phyloP scores from a whole-genome alignment of 92 coral and sea anemone species.

The Porites divaricata region DNA sequence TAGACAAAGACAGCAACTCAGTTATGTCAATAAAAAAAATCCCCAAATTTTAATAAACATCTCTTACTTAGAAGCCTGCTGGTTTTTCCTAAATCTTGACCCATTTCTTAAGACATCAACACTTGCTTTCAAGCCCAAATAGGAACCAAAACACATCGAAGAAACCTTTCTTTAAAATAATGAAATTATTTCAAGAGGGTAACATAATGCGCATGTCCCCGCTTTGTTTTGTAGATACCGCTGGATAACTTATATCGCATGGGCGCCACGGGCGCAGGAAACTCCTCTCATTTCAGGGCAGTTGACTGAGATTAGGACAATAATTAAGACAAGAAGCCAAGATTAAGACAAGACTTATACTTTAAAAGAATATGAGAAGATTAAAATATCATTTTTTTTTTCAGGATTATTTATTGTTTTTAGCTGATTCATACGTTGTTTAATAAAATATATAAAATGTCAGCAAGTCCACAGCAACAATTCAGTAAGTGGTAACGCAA shows the following conservation, averaged over 20 bases:
- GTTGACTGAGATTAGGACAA: too few relatives aligned
- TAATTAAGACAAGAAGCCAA: too few relatives aligned
- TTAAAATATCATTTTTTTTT: too few relatives aligned
- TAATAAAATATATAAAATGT: too few relatives aligned
- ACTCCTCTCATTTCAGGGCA: too few relatives aligned
- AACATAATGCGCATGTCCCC: slow-evolving; percentile 18
- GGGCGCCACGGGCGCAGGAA: too few relatives aligned
- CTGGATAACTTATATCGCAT: slow-evolving; percentile 21
- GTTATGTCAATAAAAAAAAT: background rate
- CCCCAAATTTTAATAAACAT: background rate
- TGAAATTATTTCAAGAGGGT: slow-evolving; percentile 3
- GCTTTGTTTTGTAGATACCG: slow-evolving; percentile 24
- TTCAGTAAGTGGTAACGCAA: too few relatives aligned
- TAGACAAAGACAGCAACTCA: slow-evolving; percentile 19
- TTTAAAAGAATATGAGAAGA: too few relatives aligned
- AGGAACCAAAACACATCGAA: background rate
- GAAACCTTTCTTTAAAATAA: background rate
- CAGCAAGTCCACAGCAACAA: too few relatives aligned
- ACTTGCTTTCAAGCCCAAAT: background rate
- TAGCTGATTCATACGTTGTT: too few relatives aligned
- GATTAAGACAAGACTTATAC: too few relatives aligned
- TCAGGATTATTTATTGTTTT: too few relatives aligned
- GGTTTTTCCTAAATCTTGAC: slow-evolving; percentile 92
- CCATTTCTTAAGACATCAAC: slow-evolving; percentile 57
- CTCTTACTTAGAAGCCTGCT: slow-evolving; percentile 87